Evolutionary conservation across 2,113 vertebrate species (phyloP).

Genomic region (Myrmecophaga tridactyla): DNA sequence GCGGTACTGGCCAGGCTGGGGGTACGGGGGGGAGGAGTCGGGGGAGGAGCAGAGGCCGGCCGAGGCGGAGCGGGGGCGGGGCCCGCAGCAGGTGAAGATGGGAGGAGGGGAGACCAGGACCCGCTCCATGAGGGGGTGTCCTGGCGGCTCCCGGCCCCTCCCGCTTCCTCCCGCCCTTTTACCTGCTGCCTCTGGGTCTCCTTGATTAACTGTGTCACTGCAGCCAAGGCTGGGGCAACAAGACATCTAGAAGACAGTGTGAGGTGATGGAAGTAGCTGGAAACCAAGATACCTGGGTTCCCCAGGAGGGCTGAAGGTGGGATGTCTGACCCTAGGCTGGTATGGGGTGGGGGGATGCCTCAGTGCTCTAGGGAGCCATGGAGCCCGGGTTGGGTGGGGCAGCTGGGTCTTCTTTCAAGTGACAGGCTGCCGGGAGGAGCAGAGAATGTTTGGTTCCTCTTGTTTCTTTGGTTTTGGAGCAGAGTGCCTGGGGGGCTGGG

Average conservation of each 20-base stretch:
- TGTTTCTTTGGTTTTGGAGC: background rate
- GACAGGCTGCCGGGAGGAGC: background rate
- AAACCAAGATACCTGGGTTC: constrained; percentile 22
- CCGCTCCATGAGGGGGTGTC: constrained; percentile 56
- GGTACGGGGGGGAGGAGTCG: constrained; percentile 61
- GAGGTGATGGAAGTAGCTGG: constrained; percentile 27
- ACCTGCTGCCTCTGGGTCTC: background rate
- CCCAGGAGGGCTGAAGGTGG: constrained; percentile 19
- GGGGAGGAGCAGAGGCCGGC: constrained; percentile 60
- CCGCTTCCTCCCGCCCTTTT: background rate
- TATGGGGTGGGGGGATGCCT: background rate
- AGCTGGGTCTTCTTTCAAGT: background rate
- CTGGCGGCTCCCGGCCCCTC: background rate
- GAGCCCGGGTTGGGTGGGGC: background rate
- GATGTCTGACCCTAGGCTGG: background rate
- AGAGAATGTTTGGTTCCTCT: background rate
- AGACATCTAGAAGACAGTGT: background rate
- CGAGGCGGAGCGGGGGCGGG: constrained; percentile 62
- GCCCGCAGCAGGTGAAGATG: constrained; percentile 66
- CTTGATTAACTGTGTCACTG: constrained; percentile 1
- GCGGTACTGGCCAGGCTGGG: constrained; percentile 71
- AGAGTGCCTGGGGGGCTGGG: background rate
- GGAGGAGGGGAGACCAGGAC: constrained; percentile 4
- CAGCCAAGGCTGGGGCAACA: background rate
- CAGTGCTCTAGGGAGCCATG: background rate